Percentiles rank a stretch among this genome's conserved stretches.
Conservation (phyloP, 2,797 vertebrate genomes). For the Xiphorhynchus erythropygius region DNA sequence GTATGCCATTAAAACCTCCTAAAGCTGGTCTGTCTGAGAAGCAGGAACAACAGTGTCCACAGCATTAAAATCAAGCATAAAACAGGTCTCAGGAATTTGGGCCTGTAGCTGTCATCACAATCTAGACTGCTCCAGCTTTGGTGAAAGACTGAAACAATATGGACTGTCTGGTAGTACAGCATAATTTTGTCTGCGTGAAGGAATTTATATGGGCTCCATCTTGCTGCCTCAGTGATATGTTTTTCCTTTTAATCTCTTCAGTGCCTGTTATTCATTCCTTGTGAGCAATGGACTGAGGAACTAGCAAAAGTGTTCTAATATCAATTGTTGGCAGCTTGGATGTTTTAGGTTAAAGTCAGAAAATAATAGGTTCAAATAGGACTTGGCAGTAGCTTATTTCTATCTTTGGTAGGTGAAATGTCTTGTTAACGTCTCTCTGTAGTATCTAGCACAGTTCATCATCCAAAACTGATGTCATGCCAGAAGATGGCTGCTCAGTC, state of each 20-base stretch:
- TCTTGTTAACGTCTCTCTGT: background rate
- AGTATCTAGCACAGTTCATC: background rate
- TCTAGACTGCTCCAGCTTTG: background rate
- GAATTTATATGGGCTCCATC: background rate
- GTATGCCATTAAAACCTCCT: background rate
- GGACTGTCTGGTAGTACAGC: background rate
- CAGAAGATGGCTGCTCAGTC: background rate
- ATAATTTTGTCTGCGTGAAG: background rate
- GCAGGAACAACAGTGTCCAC: background rate
- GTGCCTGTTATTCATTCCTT: background rate
- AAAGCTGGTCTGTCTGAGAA: background rate
- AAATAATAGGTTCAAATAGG: background rate
- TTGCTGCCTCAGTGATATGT: background rate
- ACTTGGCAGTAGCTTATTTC: background rate
- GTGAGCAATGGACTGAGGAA: background rate
- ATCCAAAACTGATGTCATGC: background rate
- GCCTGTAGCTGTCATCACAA: background rate
- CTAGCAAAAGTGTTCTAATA: background rate
- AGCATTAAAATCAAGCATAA: background rate
- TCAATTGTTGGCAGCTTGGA: background rate
- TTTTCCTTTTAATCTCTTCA: background rate
- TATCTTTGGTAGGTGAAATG: background rate
- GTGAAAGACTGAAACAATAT: background rate
- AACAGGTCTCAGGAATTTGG: background rate
- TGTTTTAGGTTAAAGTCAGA: background rate